Conservation (phyloP, 1,140 invertebrate species). For the Gryllus bimaculatus region DNA sequence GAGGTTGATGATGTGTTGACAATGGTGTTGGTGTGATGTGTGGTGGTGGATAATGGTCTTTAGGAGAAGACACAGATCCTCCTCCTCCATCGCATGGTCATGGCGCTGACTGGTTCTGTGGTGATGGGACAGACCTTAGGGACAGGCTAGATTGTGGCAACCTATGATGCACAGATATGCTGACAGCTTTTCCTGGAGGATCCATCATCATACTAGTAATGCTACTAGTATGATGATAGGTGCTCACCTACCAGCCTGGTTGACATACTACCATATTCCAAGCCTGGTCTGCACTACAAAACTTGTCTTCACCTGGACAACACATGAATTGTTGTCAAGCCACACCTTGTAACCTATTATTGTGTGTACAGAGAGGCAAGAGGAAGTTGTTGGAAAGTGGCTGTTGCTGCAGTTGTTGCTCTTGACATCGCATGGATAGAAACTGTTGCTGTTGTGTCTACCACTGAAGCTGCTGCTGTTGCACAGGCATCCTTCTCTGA, state of each 20-base stretch:
- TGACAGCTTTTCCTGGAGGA: slow-evolving; percentile 24
- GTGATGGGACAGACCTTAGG: slow-evolving; percentile 60
- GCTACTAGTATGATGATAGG: too few relatives aligned
- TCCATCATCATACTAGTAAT: slow-evolving; percentile 36
- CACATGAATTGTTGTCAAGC: slow-evolving; percentile 11
- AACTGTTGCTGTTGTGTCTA: slow-evolving; percentile 42
- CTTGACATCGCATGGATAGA: slow-evolving; percentile 40
- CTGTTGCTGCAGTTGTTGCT: slow-evolving; percentile 37
- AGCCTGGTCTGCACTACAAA: neutral
- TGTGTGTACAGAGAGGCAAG: slow-evolving; percentile 28
- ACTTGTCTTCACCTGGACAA: neutral
- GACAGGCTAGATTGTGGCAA: slow-evolving; percentile 70
- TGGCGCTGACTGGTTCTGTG: slow-evolving; percentile 59
- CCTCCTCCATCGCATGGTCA: slow-evolving; percentile 51
- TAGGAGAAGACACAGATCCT: slow-evolving; percentile 56
- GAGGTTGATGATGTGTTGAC: slow-evolving; percentile 36
- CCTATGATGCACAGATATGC: slow-evolving; percentile 42
- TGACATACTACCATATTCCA: slow-evolving; percentile 8
- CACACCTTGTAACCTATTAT: slow-evolving; percentile 14
- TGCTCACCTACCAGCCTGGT: slow-evolving; percentile 28
- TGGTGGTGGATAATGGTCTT: slow-evolving; percentile 43
- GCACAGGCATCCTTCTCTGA: too few relatives aligned
- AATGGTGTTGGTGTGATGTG: slow-evolving; percentile 45
- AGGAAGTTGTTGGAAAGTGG: slow-evolving; percentile 31
- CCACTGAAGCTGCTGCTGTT: slow-evolving; percentile 39